These are phyloP conservation scores for Oegoconia quadripuncta DNA, from an alignment of 2,888 invertebrate species.

Conservation along the genomic window DNA sequence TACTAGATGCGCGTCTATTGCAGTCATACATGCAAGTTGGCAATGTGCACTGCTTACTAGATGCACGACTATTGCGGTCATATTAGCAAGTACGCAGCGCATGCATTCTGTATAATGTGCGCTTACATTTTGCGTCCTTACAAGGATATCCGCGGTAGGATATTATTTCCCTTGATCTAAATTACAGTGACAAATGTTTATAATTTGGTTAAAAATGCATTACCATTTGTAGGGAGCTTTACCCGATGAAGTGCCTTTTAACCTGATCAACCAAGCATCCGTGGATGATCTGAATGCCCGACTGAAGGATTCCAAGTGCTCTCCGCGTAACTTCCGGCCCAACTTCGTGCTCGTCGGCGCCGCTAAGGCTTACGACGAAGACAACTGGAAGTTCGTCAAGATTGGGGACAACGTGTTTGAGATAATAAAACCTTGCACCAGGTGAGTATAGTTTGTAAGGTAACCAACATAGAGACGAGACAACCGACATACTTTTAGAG, in stretches of 20 bases:
- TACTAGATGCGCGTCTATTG: too few relatives aligned
- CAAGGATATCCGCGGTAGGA: too few relatives aligned
- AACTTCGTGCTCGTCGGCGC: constrained; percentile 81
- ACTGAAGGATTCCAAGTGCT: constrained; percentile 66
- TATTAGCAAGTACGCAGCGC: too few relatives aligned
- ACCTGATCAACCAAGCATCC: constrained; percentile 83
- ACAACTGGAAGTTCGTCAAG: constrained; percentile 84
- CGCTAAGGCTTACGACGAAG: constrained; percentile 81
- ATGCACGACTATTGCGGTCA: too few relatives aligned
- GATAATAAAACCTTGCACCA: constrained; percentile 82
- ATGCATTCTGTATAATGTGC: too few relatives aligned
- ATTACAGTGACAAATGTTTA: too few relatives aligned
- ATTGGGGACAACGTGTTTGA: constrained; percentile 82
- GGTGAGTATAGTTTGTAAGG: constrained; percentile 44
- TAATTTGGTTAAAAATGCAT: too few relatives aligned
- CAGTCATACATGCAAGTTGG: too few relatives aligned
- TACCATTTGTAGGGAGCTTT: constrained; percentile 75
- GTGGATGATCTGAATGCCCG: constrained; percentile 82
- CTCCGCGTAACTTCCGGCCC: constrained; percentile 80
- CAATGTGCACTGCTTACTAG: too few relatives aligned
- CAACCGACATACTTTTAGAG: not conserved
- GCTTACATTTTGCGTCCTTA: too few relatives aligned
- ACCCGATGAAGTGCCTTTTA: constrained; percentile 83
- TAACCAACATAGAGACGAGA: not conserved
- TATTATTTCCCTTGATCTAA: too few relatives aligned